These are phyloP conservation scores for Hozukius guyotensis DNA, from an alignment of 2,797 vertebrate species.

Conservation along the genomic window DNA sequence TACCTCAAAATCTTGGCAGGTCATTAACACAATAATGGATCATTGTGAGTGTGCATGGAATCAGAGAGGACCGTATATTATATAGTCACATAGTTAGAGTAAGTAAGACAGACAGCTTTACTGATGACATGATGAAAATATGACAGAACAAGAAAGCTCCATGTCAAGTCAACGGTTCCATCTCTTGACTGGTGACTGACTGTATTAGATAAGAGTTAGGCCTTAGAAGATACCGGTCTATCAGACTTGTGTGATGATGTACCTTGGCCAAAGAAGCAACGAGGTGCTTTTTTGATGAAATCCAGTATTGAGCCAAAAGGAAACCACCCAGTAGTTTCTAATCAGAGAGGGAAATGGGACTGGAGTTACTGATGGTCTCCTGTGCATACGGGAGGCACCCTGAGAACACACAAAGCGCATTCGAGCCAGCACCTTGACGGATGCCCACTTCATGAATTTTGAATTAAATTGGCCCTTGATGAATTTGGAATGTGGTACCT, in stretches of 20 bases:
- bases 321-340: constrained; percentile 72
- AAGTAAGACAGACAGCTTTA: constrained; percentile 14
- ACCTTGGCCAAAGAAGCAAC: constrained; percentile 17
- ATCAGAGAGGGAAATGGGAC: constrained; percentile 71
- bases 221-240: constrained; percentile 23
- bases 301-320: constrained; percentile 57
- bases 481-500: constrained; percentile 81
- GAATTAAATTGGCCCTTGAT: constrained; percentile 87
- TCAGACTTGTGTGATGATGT: constrained; percentile 26
- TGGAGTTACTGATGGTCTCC: constrained; percentile 71
- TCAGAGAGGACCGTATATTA: constrained; percentile 7
- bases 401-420: constrained; percentile 66
- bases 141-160: neutral
- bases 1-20: constrained; percentile 37
- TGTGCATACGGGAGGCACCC: constrained; percentile 52
- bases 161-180: neutral
- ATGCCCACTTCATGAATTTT: constrained; percentile 83
- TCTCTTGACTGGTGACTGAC: constrained; percentile 17
- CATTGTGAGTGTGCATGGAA: constrained; percentile 9
- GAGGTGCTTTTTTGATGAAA: constrained; percentile 53
- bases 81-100: constrained; percentile 3
- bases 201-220: neutral
- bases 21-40: constrained; percentile 50
- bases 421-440: constrained; percentile 76
- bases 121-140: constrained; percentile 25